A percentile compares a stretch with the other conserved stretches of the same genome.
These are phyloP conservation scores for Steinernema hermaphroditum DNA, from an alignment of 2,888 invertebrate species.

Conservation along the genomic window DNA sequence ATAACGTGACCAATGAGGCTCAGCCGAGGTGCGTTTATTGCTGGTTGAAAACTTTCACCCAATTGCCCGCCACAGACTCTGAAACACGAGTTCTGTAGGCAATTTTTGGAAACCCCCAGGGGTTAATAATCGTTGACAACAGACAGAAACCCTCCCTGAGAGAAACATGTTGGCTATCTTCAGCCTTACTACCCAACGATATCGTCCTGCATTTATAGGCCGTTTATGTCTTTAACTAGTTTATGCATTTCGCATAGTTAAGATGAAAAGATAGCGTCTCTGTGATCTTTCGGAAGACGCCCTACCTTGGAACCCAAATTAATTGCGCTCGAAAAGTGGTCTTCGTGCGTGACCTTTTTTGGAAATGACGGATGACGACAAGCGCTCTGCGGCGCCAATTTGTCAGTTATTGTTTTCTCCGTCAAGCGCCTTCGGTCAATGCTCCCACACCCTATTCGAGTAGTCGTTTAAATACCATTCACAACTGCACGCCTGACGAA, in stretches of 20 bases:
- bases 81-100: slow-evolving; percentile 54
- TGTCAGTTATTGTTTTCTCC: slow-evolving; percentile 15
- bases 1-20: slow-evolving; percentile 65
- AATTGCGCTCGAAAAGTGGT: neutral
- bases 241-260: neutral
- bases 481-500: no score
- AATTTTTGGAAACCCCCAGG: slow-evolving; percentile 12
- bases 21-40: slow-evolving; percentile 65
- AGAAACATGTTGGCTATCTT: no score
- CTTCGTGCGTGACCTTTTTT: neutral
- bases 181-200: no score
- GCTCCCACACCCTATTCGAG: neutral
- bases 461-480: neutral
- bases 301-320: neutral
- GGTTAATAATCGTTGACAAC: no score
- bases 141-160: no score
- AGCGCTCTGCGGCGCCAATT: slow-evolving; percentile 8
- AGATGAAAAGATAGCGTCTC: neutral
- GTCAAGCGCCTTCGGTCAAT: neutral
- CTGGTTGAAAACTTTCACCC: slow-evolving; percentile 64
- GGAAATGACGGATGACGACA: slow-evolving; percentile 9
- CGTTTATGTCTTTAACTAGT: no score
- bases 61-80: slow-evolving; percentile 55
- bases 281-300: neutral
- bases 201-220: no score